Evolutionary conservation across 2,888 invertebrate genomes (phyloP).

Genomic region (Lordiphosa fenestrarum): DNA sequence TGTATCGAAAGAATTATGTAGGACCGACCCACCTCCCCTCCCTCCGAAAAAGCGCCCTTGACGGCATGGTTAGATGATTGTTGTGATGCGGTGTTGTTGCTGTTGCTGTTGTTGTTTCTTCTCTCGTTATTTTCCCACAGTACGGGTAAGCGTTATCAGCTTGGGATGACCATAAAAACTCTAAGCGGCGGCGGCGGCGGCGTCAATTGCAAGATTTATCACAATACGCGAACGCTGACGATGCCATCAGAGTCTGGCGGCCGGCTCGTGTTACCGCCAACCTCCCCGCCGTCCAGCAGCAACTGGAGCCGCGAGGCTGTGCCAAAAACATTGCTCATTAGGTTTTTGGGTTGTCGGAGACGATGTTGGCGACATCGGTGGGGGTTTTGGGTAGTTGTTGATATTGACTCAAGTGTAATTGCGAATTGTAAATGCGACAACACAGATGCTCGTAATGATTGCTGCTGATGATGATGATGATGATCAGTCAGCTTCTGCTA

Average conservation of each 20-base stretch:
- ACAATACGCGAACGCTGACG: conserved; percentile 19
- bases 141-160: neutral
- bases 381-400: conserved; percentile 44
- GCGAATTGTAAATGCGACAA: conserved; percentile 76
- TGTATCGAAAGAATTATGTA: too few relatives aligned
- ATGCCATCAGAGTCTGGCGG: conserved; percentile 8
- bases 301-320: conserved; percentile 18
- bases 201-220: conserved; percentile 65
- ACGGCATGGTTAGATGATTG: neutral
- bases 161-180: conserved; percentile 9
- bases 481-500: neutral
- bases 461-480: conserved; percentile 16
- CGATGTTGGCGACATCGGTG: conserved; percentile 9
- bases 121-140: conserved; percentile 25
- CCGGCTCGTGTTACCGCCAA: conserved; percentile 17
- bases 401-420: conserved; percentile 76
- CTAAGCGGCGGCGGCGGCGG: conserved; percentile 28
- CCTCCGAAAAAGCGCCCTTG: neutral
- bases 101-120: neutral
- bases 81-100: neutral
- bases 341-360: conserved; percentile 48
- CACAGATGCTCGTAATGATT: conserved; percentile 64
- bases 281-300: too few relatives aligned
- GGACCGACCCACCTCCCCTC: too few relatives aligned
- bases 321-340: conserved; percentile 65